Evolutionary conservation across 2,888 invertebrate genomes (phyloP).

Genomic region (Trachelus tabidus): DNA sequence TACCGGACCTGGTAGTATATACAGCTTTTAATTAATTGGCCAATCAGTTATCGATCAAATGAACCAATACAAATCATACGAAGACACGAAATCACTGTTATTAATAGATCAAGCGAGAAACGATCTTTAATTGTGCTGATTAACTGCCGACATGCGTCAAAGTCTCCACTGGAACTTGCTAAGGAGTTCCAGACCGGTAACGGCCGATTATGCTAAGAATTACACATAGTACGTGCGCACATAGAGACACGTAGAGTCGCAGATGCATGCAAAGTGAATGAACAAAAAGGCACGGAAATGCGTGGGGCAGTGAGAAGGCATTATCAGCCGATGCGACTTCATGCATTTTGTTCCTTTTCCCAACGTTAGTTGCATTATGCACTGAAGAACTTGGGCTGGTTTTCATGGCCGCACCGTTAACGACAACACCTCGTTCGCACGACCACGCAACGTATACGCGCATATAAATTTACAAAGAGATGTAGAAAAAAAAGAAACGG

Average conservation of each 20-base stretch:
- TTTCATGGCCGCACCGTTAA: constrained; percentile 12
- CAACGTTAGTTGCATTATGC: background rate
- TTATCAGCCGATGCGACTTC: background rate
- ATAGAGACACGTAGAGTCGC: background rate
- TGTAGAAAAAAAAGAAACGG: constrained; percentile 26
- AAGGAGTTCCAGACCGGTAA: background rate
- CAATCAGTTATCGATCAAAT: no score
- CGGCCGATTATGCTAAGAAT: background rate
- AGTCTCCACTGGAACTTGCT: background rate
- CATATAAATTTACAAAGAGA: constrained; percentile 27
- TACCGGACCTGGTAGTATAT: no score
- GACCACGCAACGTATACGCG: constrained; percentile 29
- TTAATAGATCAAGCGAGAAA: background rate
- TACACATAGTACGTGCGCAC: background rate
- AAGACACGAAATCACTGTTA: background rate
- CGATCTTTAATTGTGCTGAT: constrained; percentile 4
- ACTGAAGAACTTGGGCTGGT: background rate
- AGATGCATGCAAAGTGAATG: background rate
- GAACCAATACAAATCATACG: no score
- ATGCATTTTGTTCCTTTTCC: background rate
- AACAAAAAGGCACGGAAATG: background rate
- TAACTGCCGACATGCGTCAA: constrained; percentile 3
- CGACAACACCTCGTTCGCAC: constrained; percentile 40
- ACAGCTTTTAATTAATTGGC: no score
- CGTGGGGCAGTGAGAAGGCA: background rate